Evolutionary conservation across 2,797 vertebrate genomes (phyloP).

Genomic region (Phylloscopus collybita): DNA sequence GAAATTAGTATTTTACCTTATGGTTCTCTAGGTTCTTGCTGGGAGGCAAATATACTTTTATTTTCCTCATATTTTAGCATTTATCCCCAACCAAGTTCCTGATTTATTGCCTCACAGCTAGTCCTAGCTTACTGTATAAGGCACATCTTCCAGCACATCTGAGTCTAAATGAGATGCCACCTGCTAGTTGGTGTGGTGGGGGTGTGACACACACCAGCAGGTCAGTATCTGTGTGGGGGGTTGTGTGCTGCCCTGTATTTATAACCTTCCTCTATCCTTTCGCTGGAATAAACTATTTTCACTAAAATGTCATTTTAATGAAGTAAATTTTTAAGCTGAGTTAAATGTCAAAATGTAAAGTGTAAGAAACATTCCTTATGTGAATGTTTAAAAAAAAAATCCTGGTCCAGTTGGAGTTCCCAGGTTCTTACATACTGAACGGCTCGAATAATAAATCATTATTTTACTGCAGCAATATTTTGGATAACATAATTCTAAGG

Average conservation of each 20-base stretch:
- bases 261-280: neutral
- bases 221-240: rapidly evolving
- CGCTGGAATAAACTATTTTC: neutral
- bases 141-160: neutral
- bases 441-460: neutral
- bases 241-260: neutral
- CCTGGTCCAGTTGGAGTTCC: neutral
- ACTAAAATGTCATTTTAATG: neutral
- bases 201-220: neutral
- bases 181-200: neutral
- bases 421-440: neutral
- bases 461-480: neutral
- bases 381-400: neutral
- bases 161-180: neutral
- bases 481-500: neutral
- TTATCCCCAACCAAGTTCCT: too few species aligned
- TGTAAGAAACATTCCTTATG: neutral
- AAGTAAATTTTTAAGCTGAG: neutral
- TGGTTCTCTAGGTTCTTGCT: neutral
- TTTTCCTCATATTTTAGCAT: neutral
- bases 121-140: neutral
- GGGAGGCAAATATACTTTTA: neutral
- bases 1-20: neutral
- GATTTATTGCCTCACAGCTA: neutral
- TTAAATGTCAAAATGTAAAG: neutral